phyloP scores from a whole-genome alignment of 2,797 vertebrate species.

The Enteromius thamalakanensis region DNA sequence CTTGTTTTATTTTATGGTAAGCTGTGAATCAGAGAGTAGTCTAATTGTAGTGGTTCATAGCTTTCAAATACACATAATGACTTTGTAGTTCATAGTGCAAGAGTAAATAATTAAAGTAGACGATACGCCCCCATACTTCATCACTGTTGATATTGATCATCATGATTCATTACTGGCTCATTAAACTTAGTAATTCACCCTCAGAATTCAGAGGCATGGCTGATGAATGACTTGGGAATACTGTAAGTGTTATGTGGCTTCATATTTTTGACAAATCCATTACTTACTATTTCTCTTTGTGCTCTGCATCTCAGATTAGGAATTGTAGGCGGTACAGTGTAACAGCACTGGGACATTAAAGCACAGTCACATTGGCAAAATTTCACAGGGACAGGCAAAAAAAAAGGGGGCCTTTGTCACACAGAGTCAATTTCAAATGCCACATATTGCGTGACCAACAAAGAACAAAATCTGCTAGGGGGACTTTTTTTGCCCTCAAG shows the following conservation, averaged over 20 bases:
- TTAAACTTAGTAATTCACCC: constrained; percentile 17
- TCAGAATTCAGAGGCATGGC: background rate
- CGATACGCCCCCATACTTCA: constrained; percentile 9
- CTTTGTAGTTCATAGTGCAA: constrained; percentile 13
- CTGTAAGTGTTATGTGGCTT: background rate
- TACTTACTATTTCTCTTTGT: background rate
- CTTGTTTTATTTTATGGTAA: constrained; percentile 19
- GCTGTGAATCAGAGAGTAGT: background rate
- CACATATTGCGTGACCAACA: background rate
- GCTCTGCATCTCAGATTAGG: background rate
- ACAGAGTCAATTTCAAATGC: background rate
- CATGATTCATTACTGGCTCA: constrained; percentile 18
- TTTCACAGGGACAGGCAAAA: background rate
- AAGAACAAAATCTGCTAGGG: background rate
- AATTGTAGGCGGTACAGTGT: background rate
- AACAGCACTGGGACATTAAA: background rate
- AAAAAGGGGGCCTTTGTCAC: background rate
- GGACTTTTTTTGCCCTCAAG: background rate
- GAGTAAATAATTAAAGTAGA: constrained; percentile 19
- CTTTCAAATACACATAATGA: constrained; percentile 11
- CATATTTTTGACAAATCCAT: background rate
- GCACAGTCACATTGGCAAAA: background rate
- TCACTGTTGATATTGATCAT: background rate
- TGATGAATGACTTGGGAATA: constrained; percentile 1
- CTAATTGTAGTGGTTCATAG: background rate